A percentile compares a stretch with the other conserved stretches of the same genome.
Conservation (phyloP, 2,888 invertebrate species). For the Pseudoips prasinana region DNA sequence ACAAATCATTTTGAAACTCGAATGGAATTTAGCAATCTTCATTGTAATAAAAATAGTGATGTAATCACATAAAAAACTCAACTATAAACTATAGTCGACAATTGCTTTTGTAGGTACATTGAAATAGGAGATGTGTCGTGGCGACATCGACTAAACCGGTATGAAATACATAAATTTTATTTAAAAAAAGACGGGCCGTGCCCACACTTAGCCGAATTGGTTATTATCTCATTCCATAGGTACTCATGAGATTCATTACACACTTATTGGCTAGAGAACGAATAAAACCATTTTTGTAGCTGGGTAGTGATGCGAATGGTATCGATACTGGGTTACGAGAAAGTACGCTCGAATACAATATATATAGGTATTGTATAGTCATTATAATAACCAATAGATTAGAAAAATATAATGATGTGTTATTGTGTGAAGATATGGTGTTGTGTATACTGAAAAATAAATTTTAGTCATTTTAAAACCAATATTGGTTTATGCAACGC, state of each 20-base stretch:
- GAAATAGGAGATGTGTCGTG: conserved; percentile 44
- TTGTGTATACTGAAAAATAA: no score
- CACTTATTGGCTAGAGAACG: conserved; percentile 73
- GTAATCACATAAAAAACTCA: conserved; percentile 26
- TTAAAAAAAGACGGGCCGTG: conserved; percentile 56
- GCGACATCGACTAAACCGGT: conserved; percentile 72
- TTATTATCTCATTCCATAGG: conserved; percentile 69
- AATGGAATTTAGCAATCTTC: conserved; percentile 21
- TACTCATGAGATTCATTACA: conserved; percentile 78
- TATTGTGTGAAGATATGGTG: no score
- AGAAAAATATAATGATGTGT: no score
- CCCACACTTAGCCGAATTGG: conserved; percentile 70
- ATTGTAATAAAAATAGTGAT: conserved; percentile 32
- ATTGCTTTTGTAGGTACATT: conserved; percentile 36
- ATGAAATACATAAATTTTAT: conserved; percentile 63
- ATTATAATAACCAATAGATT: no score
- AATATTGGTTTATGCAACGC: no score
- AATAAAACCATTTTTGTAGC: conserved; percentile 73
- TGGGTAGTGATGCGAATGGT: conserved; percentile 42
- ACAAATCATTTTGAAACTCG: conserved; percentile 4
- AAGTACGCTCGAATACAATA: no score
- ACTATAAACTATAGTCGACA: conserved; percentile 25
- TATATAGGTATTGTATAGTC: no score
- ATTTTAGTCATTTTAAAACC: no score
- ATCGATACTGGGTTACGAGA: conserved; percentile 22